Conservation (phyloP, 2,888 invertebrate genomes). For the Anaspis maculata region DNA sequence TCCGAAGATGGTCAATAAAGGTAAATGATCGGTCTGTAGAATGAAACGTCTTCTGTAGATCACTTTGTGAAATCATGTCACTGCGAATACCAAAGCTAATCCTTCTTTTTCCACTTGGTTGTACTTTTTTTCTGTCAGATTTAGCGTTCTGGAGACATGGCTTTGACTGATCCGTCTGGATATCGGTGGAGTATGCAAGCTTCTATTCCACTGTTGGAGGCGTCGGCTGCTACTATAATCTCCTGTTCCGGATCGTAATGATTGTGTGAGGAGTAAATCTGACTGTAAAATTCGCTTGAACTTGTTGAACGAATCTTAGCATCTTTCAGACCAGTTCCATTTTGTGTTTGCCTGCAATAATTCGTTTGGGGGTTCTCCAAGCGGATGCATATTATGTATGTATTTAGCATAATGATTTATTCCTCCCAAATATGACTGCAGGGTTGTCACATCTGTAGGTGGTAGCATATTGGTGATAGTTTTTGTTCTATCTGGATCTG, state of each 20-base stretch:
- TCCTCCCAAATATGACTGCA: too few relatives aligned
- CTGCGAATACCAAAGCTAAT: conserved; percentile 25
- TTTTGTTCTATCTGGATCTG: too few relatives aligned
- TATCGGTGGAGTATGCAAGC: conserved; percentile 1
- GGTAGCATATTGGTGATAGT: too few relatives aligned
- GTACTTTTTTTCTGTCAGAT: conserved; percentile 28
- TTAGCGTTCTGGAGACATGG: conserved; percentile 27
- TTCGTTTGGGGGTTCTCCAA: conserved; percentile 8
- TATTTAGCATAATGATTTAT: conserved; percentile 38
- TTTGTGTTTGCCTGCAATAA: conserved; percentile 3
- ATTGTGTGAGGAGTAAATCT: conserved; percentile 3
- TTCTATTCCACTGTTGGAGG: conserved; percentile 1
- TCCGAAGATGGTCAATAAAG: conserved; percentile 28
- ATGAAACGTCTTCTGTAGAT: conserved; percentile 29
- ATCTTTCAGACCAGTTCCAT: conserved; percentile 6
- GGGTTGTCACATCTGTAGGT: too few relatives aligned
- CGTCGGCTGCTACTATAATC: conserved; percentile 4
- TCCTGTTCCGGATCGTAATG: conserved; percentile 4
- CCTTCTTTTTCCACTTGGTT: conserved; percentile 32
- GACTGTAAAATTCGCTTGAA: conserved; percentile 3
- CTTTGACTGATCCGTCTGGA: conserved; percentile 20
- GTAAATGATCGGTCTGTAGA: conserved; percentile 29
- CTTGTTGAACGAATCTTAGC: conserved; percentile 7
- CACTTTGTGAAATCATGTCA: conserved; percentile 29
- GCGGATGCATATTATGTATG: conserved; percentile 4